Evolutionary conservation across 2,888 invertebrate species (phyloP), one percentile per base, ranked within the genome.

Genomic region (Xanthostigma xanthostigma): DNA sequence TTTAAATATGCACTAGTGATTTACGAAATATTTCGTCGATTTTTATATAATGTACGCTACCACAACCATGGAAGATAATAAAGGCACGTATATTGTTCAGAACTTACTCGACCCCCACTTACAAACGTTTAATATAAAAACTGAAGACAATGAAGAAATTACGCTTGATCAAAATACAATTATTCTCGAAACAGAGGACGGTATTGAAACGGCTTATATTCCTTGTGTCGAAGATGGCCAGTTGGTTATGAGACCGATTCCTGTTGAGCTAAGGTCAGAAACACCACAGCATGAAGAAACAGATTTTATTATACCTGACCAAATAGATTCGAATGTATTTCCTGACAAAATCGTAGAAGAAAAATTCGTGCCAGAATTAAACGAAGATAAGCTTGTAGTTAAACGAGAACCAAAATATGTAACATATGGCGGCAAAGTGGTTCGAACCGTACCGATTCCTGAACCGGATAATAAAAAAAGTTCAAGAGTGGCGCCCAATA

Each of bases 151-250:
- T 27, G 27, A 27, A 27, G 27, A 27, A 27, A 27, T 27, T 27
- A 27, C 27, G 6, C 27, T 27, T 6, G 27, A 27, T 27, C 27
- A 27, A 6, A 36, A 44, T 27, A 36, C 41, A 36, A 10, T 49
- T 34, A 38, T 39, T 34, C 37, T 48, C 12, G 17, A 40, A 14
- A 37, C 43, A 8, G 40, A 43, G n/a, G 43, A 44, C 12, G 48
- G 44, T 11, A 27, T 34, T 10, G 44, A 44, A 41, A 41, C 17
- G 14, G 33, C 39, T 5, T 49, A 49, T 14, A 17, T 44, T n/a
- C 49, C 49, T n/a, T 44, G 17, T 13, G 27, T 36, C 12, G 44
- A 49, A 11, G 40, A 44, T 8, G 49, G 44, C 9, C 39, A 41
- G 17, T 41, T 49, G n/a, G 36, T 49, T 27, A 38, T 46, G 40